phyloP scores from a whole-genome alignment of 2,113 vertebrate species.

The Dipodomys stephensi region DNA sequence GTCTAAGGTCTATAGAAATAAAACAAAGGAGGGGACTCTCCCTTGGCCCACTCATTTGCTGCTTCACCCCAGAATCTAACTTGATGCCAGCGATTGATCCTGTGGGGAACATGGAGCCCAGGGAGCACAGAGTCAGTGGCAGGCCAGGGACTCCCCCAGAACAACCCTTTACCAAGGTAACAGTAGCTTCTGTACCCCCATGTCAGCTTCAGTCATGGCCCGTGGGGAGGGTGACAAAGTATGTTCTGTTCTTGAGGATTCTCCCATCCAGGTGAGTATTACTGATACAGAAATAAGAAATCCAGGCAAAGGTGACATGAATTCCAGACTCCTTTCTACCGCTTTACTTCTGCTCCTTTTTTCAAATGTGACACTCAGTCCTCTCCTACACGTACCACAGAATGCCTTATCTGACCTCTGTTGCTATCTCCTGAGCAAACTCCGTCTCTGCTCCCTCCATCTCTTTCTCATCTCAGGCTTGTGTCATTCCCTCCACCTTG shows the following conservation, averaged over 20 bases:
- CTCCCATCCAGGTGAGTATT: not conserved
- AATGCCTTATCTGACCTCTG: not conserved
- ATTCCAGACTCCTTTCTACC: not conserved
- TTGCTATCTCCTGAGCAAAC: not conserved
- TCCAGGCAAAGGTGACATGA: not conserved
- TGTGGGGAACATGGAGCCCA: not conserved
- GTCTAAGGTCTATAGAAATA: not conserved
- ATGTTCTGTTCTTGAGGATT: not conserved
- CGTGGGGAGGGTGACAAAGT: not conserved
- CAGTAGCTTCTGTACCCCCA: rapidly evolving
- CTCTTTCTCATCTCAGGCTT: not conserved
- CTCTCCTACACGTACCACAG: not conserved
- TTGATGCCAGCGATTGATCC: rapidly evolving
- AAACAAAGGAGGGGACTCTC: not conserved
- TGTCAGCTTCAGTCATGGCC: not conserved
- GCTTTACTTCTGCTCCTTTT: not conserved
- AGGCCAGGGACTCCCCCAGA: not conserved
- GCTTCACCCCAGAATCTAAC: not conserved
- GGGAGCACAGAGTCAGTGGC: not conserved
- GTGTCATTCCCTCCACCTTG: not conserved
- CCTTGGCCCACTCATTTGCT: not conserved
- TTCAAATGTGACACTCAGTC: not conserved
- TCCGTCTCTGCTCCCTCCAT: rapidly evolving
- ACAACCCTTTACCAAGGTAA: not conserved
- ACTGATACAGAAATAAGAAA: not conserved